These are phyloP conservation scores for Urocynchramus pylzowi DNA, from an alignment of 2,113 vertebrate species.

Conservation along the genomic window DNA sequence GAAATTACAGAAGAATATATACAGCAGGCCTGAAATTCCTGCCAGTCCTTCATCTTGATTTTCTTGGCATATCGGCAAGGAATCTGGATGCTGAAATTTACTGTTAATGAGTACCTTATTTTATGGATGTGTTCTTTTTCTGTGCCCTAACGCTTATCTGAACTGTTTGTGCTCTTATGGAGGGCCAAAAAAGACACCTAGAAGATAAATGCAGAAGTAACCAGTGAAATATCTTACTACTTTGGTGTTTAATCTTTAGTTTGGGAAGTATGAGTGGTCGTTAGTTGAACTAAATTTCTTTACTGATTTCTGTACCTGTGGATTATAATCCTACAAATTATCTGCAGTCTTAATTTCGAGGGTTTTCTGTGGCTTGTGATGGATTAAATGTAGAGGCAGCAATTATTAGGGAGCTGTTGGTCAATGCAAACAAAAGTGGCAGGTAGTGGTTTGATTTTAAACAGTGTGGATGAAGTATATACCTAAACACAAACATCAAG, in stretches of 20 bases:
- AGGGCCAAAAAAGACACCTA: constrained; percentile 1
- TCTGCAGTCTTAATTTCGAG: background rate
- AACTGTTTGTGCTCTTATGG: background rate
- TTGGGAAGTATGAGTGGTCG: background rate
- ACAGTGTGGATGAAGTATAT: background rate
- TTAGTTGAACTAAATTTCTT: background rate
- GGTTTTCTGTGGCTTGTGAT: background rate
- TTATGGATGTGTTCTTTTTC: constrained; percentile 10
- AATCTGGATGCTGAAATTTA: background rate
- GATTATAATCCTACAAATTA: background rate
- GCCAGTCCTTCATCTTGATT: constrained; percentile 51
- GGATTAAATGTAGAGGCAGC: background rate
- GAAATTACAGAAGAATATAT: constrained; percentile 40
- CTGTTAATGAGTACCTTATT: constrained; percentile 39
- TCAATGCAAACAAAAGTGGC: background rate
- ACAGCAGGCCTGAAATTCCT: constrained; percentile 28
- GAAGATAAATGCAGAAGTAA: background rate
- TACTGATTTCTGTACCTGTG: background rate
- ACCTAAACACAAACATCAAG: background rate
- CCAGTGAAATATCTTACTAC: background rate
- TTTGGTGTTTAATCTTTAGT: background rate
- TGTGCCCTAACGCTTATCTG: background rate
- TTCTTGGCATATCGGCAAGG: constrained; percentile 42
- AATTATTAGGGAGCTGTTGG: background rate
- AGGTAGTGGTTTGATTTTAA: background rate